These are phyloP conservation scores for Charadrius vociferus DNA, from an alignment of 2,113 vertebrate genomes.

Conservation along the genomic window DNA sequence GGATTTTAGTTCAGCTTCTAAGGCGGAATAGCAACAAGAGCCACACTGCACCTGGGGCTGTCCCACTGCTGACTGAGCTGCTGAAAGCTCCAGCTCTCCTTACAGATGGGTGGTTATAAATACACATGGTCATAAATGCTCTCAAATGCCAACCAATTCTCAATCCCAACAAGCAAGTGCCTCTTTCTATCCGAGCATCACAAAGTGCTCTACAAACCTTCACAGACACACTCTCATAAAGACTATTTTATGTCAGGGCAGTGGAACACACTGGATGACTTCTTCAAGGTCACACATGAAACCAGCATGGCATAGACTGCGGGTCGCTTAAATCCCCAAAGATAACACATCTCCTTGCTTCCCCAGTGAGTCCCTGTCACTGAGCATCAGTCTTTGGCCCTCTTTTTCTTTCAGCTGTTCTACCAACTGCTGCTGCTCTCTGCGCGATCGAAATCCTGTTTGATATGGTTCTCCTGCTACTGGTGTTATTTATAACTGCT, in stretches of 20 bases:
- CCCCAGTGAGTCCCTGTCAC: neutral
- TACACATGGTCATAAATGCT: neutral
- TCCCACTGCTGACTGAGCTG: neutral
- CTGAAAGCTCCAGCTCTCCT: neutral
- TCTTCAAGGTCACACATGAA: neutral
- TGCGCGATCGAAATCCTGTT: neutral
- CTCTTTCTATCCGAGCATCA: neutral
- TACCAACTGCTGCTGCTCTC: neutral
- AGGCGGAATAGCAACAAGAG: neutral
- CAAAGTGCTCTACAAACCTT: neutral
- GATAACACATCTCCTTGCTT: neutral
- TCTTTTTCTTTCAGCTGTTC: constrained; percentile 18
- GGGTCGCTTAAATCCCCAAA: neutral
- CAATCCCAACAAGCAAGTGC: neutral
- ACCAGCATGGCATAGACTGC: accelerated
- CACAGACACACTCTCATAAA: neutral
- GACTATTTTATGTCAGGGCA: neutral
- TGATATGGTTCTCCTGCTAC: neutral
- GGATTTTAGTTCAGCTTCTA: neutral
- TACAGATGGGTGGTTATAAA: neutral
- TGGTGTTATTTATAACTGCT: neutral
- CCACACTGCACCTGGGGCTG: neutral
- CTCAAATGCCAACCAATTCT: neutral
- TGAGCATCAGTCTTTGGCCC: neutral
- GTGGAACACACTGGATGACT: neutral